Base-by-base conservation (phyloP, 2,888 invertebrate genomes). In the Stomorhina lunata region DNA sequence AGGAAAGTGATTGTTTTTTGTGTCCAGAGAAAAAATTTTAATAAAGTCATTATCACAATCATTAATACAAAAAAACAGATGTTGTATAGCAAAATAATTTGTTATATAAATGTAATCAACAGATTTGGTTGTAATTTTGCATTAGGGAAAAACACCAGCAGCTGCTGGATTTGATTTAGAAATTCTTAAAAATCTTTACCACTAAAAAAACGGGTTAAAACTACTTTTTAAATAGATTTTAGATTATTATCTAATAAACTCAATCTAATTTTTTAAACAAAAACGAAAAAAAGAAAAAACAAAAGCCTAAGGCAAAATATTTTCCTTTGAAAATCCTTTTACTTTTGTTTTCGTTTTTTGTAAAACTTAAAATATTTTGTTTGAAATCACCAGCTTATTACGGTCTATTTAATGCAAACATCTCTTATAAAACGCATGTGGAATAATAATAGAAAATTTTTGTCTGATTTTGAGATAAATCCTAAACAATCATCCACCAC, bases 371-470 rank as follows among this genome's bases (percentile, higher is more conserved):
- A 34, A 37, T n/a, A n/a, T n/a, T n/a, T n/a, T n/a, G n/a, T n/a
- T n/a, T n/a, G n/a, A 43, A 63, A 66, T 45, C 34, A 20, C 20
- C n/a, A 66, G 75, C 48, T 75, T 75, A 75, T 75, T 75, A 55
- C 7, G 65, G 5, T 12, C 65, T 66, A 37, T 66, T 66, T 75
- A 65, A 57, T 57, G 25, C 48, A 66, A 75, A 66, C 50, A 48
- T 10, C n/a, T 34, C 15, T 45, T 34, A 65, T 6, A 77, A 72
- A 61, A 71, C 65, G 75, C 27, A 12, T 57, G n/a, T 17, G n/a
- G 76, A 71, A 76, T 76, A n/a, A n/a, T n/a, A n/a, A n/a, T n/a
- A 59, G 43, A 45, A 59, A 76, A 71, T 76, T 65, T 61, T 71
- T 37, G 4, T 34, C n/a, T n/a, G n/a, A n/a, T n/a, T n/a, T n/a